Evolutionary conservation across 1,140 invertebrate genomes (phyloP), one percentile per base, ranked within the genome.

Genomic region (Anadara kagoshimensis): DNA sequence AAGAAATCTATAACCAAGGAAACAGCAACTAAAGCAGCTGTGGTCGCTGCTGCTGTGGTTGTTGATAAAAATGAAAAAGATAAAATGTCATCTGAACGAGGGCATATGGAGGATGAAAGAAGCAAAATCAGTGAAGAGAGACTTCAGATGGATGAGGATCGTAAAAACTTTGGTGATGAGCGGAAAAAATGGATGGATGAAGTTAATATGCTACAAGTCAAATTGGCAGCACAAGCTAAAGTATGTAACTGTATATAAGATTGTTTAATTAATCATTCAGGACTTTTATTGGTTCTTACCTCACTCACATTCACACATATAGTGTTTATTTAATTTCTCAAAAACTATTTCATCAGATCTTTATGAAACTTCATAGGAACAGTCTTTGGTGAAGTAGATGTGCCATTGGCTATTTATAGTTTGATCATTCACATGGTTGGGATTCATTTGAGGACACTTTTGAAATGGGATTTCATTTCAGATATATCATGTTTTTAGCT

Each of bases 111-210:
- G 20, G 70, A 70, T 16, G 78, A 83, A 53, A 70, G 77, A 57
- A 59, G 72, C 49, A 75, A 73, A 49, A 70, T 78, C 47, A 72
- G 69, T 26, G 73, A 78, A 29, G 82, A 83, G 69, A 78, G 79
- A 49, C 63, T 36, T 12, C 63, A 68, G 53, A 76, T 82, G 68
- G 68, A 59, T 16, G 76, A 78, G 47, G 76, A 79, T 24, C 72
- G 79, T 24, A 73, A 65, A 26, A 61, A 66, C 7, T 69, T 78
- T 44, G 57, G 47, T 10, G 79, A 81, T 67, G 80, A 84, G 51
- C 74, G 71, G 20, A 70, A 79, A 41, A 61, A 72, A 65, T 77
- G 69, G 56, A 53, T 83, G 59, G 73, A 75, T 53, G 74, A 83
- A 41, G 77, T 75, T 45, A 74, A 76, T 20, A 69, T 53, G 18